Evolutionary conservation across 2,113 vertebrate genomes (phyloP).

Genomic region (Chloropsis cyanopogon): DNA sequence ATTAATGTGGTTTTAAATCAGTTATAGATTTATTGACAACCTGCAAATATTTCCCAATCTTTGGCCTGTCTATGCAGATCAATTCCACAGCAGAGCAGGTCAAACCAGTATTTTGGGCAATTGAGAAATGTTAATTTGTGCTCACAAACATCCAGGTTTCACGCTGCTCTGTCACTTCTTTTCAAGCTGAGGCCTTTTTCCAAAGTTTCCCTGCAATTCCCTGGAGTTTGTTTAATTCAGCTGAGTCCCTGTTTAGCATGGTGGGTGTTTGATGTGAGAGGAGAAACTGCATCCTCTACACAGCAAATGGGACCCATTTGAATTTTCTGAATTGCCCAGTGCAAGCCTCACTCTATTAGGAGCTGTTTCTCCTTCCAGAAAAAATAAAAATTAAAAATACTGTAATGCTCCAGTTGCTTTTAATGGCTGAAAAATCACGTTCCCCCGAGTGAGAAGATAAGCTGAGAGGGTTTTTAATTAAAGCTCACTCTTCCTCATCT

Average conservation of each 20-base stretch:
- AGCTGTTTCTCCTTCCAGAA: background rate
- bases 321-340: background rate
- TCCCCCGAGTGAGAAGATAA: conserved; percentile 31
- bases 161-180: fast-evolving
- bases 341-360: background rate
- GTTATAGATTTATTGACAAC: background rate
- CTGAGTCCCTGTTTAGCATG: background rate
- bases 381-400: background rate
- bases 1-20: background rate
- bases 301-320: background rate
- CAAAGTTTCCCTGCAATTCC: background rate
- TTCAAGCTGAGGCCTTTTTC: background rate
- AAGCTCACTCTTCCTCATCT: conserved; percentile 1
- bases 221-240: background rate
- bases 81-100: background rate
- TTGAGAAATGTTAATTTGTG: fast-evolving
- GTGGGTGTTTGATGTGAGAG: fast-evolving
- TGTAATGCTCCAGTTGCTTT: conserved; percentile 4
- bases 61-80: background rate
- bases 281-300: background rate
- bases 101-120: background rate
- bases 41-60: background rate
- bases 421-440: background rate
- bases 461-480: conserved; percentile 46
- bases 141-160: background rate